phyloP scores from a whole-genome alignment of 2,888 invertebrate species.

The Orthonevra nobilis region DNA sequence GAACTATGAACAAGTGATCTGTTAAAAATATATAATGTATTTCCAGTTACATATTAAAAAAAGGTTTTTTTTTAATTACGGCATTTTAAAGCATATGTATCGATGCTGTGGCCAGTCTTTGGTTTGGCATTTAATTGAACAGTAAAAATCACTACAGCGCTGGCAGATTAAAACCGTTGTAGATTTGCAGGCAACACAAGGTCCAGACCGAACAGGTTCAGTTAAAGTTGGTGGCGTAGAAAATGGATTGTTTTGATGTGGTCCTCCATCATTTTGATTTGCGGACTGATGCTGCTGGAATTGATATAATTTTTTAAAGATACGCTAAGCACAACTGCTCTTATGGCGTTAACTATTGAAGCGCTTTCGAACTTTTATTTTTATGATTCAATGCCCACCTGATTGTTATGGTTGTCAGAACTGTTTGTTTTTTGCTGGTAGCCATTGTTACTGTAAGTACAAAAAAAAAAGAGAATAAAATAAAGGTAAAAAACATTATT shows the following conservation, averaged over 20 bases:
- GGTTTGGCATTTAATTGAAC: constrained; percentile 72
- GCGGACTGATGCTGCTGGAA: neutral
- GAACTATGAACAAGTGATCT: constrained; percentile 36
- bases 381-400: neutral
- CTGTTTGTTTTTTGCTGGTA: neutral
- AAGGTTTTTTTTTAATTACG: constrained; percentile 70
- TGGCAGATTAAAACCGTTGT: constrained; percentile 69
- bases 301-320: neutral
- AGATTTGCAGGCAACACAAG: constrained; percentile 70
- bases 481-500: no score
- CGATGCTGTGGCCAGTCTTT: constrained; percentile 73
- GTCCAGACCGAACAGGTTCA: neutral
- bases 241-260: no score
- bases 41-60: no score
- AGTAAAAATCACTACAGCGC: constrained; percentile 73
- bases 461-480: neutral
- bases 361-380: no score
- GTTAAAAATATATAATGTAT: neutral
- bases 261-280: no score
- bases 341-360: no score
- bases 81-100: constrained; percentile 73
- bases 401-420: neutral
- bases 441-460: neutral
- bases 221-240: neutral
- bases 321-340: no score